These are phyloP conservation scores for Caenorhabditis latens DNA, from an alignment of 1,140 invertebrate genomes.

Conservation along the genomic window DNA sequence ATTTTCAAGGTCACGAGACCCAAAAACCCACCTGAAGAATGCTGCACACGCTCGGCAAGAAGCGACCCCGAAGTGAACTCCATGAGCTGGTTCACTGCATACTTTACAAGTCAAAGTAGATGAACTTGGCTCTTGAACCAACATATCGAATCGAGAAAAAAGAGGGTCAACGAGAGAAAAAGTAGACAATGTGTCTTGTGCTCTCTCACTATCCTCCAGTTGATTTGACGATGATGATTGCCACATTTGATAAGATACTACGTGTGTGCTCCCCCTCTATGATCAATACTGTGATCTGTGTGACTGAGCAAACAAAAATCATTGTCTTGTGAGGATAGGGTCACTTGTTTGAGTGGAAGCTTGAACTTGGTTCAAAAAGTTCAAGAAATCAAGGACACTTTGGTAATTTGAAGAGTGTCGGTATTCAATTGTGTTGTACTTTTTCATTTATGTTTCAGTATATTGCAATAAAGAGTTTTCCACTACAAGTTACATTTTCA, in stretches of 20 bases:
- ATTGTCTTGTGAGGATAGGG: constrained; percentile 3
- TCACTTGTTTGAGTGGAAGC: background rate
- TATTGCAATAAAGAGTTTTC: too few species aligned
- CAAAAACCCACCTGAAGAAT: background rate
- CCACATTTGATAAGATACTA: constrained; percentile 48
- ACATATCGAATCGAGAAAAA: background rate
- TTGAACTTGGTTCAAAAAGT: background rate
- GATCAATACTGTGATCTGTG: constrained; percentile 49
- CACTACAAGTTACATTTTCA: too few species aligned
- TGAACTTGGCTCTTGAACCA: constrained; percentile 11
- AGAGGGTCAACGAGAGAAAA: background rate
- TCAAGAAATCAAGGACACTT: background rate
- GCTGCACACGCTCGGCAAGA: constrained; percentile 35
- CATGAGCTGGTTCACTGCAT: constrained; percentile 35
- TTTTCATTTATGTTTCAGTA: background rate
- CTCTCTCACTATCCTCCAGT: background rate
- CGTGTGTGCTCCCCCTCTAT: background rate
- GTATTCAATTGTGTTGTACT: background rate
- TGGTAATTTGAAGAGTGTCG: too few species aligned
- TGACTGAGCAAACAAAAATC: constrained; percentile 23
- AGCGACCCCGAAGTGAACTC: constrained; percentile 39
- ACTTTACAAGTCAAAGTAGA: constrained; percentile 14
- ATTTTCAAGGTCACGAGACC: background rate
- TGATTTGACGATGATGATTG: constrained; percentile 38
- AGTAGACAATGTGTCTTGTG: constrained; percentile 42